phyloP scores from a whole-genome alignment of 2,113 vertebrate species.

The Pygoscelis adeliae region DNA sequence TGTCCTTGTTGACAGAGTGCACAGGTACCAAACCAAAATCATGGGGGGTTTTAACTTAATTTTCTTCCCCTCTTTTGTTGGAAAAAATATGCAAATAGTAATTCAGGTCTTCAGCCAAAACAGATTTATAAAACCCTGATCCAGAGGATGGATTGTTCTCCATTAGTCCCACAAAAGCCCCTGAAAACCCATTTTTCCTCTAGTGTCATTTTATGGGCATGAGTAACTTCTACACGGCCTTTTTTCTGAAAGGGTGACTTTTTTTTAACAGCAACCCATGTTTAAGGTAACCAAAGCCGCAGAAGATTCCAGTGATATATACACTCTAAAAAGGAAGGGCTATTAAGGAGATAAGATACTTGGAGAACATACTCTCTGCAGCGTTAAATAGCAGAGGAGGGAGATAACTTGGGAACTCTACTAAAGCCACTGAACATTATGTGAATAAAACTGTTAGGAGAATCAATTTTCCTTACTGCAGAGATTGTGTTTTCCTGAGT shows the following conservation, averaged over 20 bases:
- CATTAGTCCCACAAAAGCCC: background rate
- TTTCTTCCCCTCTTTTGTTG: background rate
- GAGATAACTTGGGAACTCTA: conserved; percentile 36
- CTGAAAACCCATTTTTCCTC: background rate
- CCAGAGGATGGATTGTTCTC: background rate
- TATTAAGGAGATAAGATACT: conserved; percentile 46
- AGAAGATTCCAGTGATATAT: conserved; percentile 2
- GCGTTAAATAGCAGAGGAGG: background rate
- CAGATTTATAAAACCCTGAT: background rate
- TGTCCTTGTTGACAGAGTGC: conserved; percentile 37
- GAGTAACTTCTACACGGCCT: background rate
- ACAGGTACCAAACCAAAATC: conserved; percentile 18
- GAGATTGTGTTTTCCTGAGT: conserved; percentile 8
- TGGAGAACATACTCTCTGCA: conserved; percentile 2
- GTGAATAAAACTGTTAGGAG: conserved; percentile 15
- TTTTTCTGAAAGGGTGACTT: background rate
- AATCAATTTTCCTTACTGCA: conserved; percentile 27
- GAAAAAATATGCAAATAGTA: background rate
- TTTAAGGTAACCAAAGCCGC: background rate
- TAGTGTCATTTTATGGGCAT: background rate
- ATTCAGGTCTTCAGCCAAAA: background rate
- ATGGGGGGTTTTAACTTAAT: background rate
- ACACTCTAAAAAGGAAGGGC: conserved; percentile 16
- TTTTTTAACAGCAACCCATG: background rate
- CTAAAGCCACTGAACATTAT: conserved; percentile 2